Percentiles rank a stretch among this genome's conserved stretches.
Evolutionary conservation across 2,888 invertebrate species (phyloP).

Genomic region (Chesias legatella): DNA sequence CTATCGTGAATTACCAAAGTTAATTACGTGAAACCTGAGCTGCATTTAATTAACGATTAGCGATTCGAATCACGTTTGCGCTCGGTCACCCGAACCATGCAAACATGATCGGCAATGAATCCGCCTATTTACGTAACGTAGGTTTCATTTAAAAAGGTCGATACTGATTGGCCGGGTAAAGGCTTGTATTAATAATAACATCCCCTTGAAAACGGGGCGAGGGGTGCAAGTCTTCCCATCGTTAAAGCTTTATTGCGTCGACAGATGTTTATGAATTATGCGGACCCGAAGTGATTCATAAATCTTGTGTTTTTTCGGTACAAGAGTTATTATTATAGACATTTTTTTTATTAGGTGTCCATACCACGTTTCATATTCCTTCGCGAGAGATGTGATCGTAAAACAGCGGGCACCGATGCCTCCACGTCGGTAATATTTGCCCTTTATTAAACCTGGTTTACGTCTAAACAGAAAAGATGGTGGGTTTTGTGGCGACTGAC

Average conservation of each 20-base stretch:
- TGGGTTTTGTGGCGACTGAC: no score
- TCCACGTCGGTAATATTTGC: background rate
- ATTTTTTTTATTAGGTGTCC: conserved; percentile 20
- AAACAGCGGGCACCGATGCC: background rate
- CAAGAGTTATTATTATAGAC: conserved; percentile 32
- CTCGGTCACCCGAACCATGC: conserved; percentile 11
- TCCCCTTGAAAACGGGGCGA: conserved; percentile 32
- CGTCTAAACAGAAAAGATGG: no score
- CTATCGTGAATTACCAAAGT: background rate
- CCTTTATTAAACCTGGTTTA: background rate
- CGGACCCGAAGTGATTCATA: conserved; percentile 49
- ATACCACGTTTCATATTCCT: conserved; percentile 6
- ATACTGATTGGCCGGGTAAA: conserved; percentile 20
- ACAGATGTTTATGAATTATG: conserved; percentile 65
- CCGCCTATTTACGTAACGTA: conserved; percentile 17
- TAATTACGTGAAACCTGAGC: conserved; percentile 13
- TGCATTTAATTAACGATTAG: conserved; percentile 16
- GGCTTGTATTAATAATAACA: conserved; percentile 24
- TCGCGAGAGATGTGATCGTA: conserved; percentile 10
- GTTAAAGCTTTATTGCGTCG: conserved; percentile 58
- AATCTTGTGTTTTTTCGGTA: conserved; percentile 42
- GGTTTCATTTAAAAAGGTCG: conserved; percentile 27
- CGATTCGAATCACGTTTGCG: conserved; percentile 21
- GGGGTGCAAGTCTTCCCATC: conserved; percentile 42
- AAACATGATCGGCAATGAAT: conserved; percentile 24